Evolutionary conservation across 2,797 vertebrate genomes (phyloP).

Genomic region (Intellagama lesueurii): DNA sequence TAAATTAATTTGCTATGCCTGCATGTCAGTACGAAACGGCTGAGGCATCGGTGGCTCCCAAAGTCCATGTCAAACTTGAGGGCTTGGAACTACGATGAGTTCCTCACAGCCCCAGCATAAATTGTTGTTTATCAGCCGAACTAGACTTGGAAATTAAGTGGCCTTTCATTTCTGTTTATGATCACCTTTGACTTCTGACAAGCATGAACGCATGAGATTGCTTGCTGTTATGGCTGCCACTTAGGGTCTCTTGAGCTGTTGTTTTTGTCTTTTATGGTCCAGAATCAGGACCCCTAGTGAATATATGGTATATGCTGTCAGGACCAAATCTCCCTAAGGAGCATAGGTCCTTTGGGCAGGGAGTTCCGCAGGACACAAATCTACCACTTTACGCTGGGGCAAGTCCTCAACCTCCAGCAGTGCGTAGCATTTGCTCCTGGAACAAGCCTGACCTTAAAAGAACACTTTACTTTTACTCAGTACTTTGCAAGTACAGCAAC

Average conservation of each 20-base stretch:
- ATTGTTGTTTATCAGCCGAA: constrained; percentile 49
- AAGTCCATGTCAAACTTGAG: constrained; percentile 57
- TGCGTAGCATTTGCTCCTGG: no score
- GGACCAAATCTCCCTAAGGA: no score
- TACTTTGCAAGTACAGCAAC: no score
- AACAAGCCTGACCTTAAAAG: no score
- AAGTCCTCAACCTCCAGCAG: no score
- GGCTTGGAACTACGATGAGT: constrained; percentile 45
- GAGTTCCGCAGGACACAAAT: no score
- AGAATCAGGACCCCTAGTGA: constrained; percentile 48
- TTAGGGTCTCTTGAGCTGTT: constrained; percentile 51
- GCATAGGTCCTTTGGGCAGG: no score
- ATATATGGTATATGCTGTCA: constrained; percentile 30
- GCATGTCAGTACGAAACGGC: constrained; percentile 67
- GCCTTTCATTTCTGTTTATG: constrained; percentile 56
- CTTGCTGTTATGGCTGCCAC: constrained; percentile 56
- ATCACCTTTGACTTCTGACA: constrained; percentile 64
- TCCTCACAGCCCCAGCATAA: constrained; percentile 49
- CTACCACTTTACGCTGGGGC: no score
- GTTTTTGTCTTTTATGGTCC: constrained; percentile 22
- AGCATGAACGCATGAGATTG: constrained; percentile 53
- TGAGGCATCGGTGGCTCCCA: constrained; percentile 47
- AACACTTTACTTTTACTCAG: no score
- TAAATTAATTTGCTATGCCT: constrained; percentile 55
- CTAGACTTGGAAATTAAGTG: constrained; percentile 57